These are phyloP conservation scores for Nannospalax galili DNA, from an alignment of 2,113 vertebrate species.

Conservation along the genomic window DNA sequence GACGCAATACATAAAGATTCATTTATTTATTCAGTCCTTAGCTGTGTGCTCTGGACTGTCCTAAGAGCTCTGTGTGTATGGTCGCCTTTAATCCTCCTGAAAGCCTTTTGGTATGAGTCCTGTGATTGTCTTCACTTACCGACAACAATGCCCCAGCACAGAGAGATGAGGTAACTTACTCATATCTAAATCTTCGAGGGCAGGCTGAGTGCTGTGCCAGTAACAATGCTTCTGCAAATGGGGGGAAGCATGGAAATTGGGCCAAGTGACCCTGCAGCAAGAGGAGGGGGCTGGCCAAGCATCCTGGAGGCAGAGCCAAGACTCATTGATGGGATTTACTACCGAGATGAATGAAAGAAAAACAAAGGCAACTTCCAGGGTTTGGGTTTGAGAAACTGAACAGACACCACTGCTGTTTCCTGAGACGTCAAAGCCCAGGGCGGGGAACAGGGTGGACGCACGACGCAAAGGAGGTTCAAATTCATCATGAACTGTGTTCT, in stretches of 20 bases:
- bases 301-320: neutral
- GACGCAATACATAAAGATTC: slow-evolving; percentile 24
- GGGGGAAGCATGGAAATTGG: neutral
- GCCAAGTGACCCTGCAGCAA: neutral
- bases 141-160: slow-evolving; percentile 14
- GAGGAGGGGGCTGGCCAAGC: neutral
- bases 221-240: neutral
- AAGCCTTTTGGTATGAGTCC: slow-evolving; percentile 24
- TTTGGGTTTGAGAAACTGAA: neutral
- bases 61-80: neutral
- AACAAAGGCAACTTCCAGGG: neutral
- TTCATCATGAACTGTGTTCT: slow-evolving; percentile 22
- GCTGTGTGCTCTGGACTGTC: neutral
- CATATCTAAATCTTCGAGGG: neutral
- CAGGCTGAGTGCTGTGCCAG: neutral
- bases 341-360: neutral
- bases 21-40: slow-evolving; percentile 32
- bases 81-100: slow-evolving; percentile 11
- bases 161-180: neutral
- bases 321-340: neutral
- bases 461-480: neutral
- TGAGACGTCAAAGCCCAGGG: neutral
- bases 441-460: neutral
- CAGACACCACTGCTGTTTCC: neutral
- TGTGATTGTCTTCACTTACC: neutral